Percentiles rank a stretch among this genome's conserved stretches.
These are phyloP conservation scores for Agrochola litura DNA, from an alignment of 2,888 invertebrate species.

Conservation along the genomic window DNA sequence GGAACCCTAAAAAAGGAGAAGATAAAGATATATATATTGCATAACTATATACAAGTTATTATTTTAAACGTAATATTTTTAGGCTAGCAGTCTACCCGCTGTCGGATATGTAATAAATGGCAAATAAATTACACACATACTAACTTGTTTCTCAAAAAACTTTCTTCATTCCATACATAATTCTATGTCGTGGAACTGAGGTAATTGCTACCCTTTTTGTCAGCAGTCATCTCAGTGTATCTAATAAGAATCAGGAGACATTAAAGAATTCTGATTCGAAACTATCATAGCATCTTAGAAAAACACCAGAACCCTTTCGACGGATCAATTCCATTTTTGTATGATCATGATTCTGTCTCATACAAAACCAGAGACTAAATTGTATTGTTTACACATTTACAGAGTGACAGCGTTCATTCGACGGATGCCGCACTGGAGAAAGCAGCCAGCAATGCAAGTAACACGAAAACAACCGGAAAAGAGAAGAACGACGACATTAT, in stretches of 20 bases:
- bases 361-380: neutral
- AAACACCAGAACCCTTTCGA: neutral
- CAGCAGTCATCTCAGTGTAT: neutral
- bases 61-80: too few species aligned
- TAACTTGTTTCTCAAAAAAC: too few species aligned
- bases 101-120: too few species aligned
- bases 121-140: too few species aligned
- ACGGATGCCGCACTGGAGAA: slow-evolving; percentile 91
- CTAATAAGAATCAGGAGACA: neutral
- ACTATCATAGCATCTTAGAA: neutral
- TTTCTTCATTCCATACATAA: neutral
- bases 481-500: slow-evolving; percentile 97
- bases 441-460: slow-evolving; percentile 87
- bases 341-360: neutral
- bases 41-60: too few species aligned
- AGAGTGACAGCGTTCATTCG: slow-evolving; percentile 86
- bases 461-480: slow-evolving; percentile 82
- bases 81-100: too few species aligned
- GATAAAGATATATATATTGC: too few species aligned
- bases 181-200: neutral
- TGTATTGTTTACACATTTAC: slow-evolving; percentile 54
- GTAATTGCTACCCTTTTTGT: neutral
- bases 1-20: too few species aligned
- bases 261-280: neutral
- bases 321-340: neutral